Base-by-base conservation (phyloP, 2,888 invertebrate genomes). In the Lacanobia oleracea region DNA sequence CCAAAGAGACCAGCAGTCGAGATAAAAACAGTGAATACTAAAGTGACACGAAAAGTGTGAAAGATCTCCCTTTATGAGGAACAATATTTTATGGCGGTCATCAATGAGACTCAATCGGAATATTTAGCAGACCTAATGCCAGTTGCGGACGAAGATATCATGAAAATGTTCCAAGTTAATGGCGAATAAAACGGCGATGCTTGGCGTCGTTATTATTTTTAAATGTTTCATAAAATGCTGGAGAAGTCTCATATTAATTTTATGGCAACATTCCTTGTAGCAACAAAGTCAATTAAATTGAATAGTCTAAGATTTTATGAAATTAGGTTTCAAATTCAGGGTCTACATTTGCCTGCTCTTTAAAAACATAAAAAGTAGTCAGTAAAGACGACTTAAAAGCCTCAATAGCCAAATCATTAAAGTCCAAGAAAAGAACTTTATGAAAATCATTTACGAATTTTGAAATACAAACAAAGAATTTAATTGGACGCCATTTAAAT, bases 31-130 rank as follows among this genome's bases (percentile, higher is more conserved):
- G 33, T 33, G 1, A 73, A 79, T 77, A 86, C 62, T 87, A 89
- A 88, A 90, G 82, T 77, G 79, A 87, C 84, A 87, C 83, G 85
- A 82, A 82, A 77, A 79, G 77, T 80, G 82, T 74, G 77, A 84
- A 87, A 81, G 83, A 86, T 84, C 82, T 81, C 84, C 84, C 80
- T 88, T 88, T 87, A 89, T 84, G 70, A 70, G 61, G 62, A 60
- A 60, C 54, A 50, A 74, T 81, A 76, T 88, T 88, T 88, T 87
- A 87, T 85, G 72, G 45, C 63, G 62, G 69, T 72, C 80, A 86
- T 88, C 83, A 84, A 77, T 79, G 68, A 56, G 77, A 86, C 84
- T 70, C 80, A 76, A 86, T 84, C 76, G 79, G 85, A 86, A 86
- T 87, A 83, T 83, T 79, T 69, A 84, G 80, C 75, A 75, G 78